phyloP scores from a whole-genome alignment of 1,140 invertebrate genomes.

The Caerostris extrusa region DNA sequence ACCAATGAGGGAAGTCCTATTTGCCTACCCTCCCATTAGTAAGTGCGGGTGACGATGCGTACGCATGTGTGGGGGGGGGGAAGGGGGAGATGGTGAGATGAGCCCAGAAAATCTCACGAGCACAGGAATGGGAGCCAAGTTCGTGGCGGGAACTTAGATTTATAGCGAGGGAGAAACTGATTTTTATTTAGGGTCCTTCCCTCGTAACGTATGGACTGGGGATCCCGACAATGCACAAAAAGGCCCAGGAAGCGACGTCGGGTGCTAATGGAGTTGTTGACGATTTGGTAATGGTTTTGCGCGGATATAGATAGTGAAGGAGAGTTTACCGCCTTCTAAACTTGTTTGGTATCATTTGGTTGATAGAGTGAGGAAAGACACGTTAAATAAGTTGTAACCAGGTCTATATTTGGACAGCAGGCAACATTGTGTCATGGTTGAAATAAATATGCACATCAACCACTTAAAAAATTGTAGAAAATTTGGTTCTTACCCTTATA shows the following conservation, averaged over 20 bases:
- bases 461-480: too few species aligned
- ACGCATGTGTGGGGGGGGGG: neutral
- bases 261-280: conserved; percentile 43
- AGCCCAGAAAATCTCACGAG: too few species aligned
- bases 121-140: conserved; percentile 26
- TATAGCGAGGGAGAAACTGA: conserved; percentile 10
- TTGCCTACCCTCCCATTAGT: neutral
- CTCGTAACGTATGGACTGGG: neutral
- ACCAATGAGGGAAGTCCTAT: conserved; percentile 26
- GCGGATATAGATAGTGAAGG: neutral
- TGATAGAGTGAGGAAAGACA: neutral
- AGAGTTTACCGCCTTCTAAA: neutral
- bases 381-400: too few species aligned
- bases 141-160: conserved; percentile 6
- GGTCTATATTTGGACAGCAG: too few species aligned
- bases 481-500: too few species aligned
- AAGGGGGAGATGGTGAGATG: neutral
- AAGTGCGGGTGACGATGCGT: neutral
- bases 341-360: neutral
- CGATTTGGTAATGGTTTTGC: conserved; percentile 10
- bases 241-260: neutral
- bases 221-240: neutral
- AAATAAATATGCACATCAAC: too few species aligned
- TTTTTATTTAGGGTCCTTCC: conserved; percentile 31
- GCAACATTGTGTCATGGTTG: too few species aligned